These are phyloP conservation scores for Sitobion miscanthi DNA, from an alignment of 1,140 invertebrate species.

Conservation along the genomic window DNA sequence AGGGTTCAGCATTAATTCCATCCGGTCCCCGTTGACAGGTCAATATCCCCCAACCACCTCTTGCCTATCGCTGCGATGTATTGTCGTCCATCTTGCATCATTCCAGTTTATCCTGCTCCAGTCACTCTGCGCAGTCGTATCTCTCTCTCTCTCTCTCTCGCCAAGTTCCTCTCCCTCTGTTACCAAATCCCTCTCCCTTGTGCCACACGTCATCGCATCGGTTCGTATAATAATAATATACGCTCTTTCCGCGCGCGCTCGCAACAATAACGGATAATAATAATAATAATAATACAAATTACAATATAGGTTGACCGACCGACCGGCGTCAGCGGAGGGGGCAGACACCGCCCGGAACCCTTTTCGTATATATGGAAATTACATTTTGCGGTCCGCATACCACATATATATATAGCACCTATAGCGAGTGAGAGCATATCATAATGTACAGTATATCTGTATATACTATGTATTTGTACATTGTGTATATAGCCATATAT, in stretches of 20 bases:
- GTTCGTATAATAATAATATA: neutral
- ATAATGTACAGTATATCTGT: neutral
- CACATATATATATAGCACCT: neutral
- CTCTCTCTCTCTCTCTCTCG: neutral
- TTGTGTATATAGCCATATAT: neutral
- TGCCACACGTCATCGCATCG: neutral
- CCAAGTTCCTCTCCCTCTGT: neutral
- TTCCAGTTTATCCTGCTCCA: neutral
- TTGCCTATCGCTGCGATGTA: neutral
- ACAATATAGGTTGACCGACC: neutral
- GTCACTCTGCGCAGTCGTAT: neutral
- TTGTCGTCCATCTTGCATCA: slow-evolving; percentile 50
- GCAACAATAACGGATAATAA: slow-evolving; percentile 22
- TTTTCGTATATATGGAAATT: slow-evolving; percentile 35
- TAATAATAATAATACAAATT: neutral
- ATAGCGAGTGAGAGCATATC: neutral
- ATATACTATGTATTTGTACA: neutral
- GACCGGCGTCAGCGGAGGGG: neutral
- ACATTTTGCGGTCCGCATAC: slow-evolving; percentile 19
- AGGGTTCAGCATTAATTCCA: slow-evolving; percentile 55
- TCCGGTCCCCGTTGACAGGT: slow-evolving; percentile 55
- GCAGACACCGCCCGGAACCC: neutral
- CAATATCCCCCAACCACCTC: neutral
- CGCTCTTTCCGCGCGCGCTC: neutral
- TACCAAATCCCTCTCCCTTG: slow-evolving; percentile 1